phyloP scores from a whole-genome alignment of 2,113 vertebrate species.

The Chloropsis cyanopogon region DNA sequence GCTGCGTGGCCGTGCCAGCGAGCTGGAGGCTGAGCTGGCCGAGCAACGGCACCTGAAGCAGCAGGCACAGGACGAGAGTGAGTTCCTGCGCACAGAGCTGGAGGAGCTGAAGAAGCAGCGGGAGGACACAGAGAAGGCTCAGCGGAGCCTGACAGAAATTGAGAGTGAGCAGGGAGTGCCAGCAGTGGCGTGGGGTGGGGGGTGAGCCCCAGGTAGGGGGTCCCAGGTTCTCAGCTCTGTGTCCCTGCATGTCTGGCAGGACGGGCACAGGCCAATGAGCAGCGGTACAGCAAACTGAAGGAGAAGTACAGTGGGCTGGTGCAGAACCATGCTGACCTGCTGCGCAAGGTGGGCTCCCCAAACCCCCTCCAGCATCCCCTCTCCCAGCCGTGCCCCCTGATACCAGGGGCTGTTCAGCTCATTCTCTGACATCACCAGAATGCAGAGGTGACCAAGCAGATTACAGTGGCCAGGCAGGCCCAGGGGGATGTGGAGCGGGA shows the following conservation, averaged over 20 bases:
- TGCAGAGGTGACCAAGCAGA: conserved; percentile 93
- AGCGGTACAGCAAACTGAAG: conserved; percentile 95
- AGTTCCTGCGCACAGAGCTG: conserved; percentile 89
- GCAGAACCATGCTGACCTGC: conserved; percentile 91
- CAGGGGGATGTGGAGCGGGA: conserved; percentile 88
- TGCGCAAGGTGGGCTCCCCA: conserved; percentile 84
- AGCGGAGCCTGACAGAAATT: conserved; percentile 90
- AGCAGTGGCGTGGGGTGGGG: accelerated
- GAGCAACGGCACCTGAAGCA: conserved; percentile 92
- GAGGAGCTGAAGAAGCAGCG: conserved; percentile 88
- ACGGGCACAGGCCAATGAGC: conserved; percentile 93
- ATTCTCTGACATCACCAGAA: conserved; percentile 71
- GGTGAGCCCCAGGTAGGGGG: accelerated
- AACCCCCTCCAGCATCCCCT: too few species aligned
- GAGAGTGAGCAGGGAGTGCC: conserved; percentile 79
- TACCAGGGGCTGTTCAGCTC: not conserved
- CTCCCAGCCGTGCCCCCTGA: accelerated
- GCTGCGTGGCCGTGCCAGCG: conserved; percentile 83
- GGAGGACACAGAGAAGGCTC: conserved; percentile 93
- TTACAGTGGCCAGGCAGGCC: conserved; percentile 83
- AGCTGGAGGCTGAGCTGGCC: conserved; percentile 92
- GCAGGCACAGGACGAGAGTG: conserved; percentile 87
- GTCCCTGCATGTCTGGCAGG: conserved; percentile 37
- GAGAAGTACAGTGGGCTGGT: conserved; percentile 96
- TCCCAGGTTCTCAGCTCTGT: not conserved